Evolutionary conservation across 1,140 invertebrate species (phyloP).

Genomic region (Diachasma alloeum): DNA sequence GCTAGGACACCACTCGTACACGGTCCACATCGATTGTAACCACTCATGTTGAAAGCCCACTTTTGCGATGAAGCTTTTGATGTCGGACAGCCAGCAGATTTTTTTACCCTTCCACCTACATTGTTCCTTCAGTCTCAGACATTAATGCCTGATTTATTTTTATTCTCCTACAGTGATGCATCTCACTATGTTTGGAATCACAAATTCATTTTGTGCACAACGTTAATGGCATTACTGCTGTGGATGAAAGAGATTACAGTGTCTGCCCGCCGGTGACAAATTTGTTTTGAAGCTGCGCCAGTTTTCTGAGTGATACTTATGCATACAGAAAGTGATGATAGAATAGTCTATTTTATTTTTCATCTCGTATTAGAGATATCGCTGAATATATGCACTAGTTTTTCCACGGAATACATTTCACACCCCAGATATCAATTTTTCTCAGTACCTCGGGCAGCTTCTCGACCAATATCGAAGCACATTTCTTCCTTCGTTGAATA

Average conservation of each 20-base stretch:
- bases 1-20: background rate
- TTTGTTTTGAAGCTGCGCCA: background rate
- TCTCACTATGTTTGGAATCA: background rate
- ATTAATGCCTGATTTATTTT: background rate
- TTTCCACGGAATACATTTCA: too few relatives aligned
- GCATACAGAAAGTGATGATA: background rate
- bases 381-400: too few relatives aligned
- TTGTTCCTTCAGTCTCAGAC: background rate
- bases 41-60: background rate
- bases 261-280: background rate
- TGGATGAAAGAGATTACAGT: background rate
- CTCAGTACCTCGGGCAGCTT: too few relatives aligned
- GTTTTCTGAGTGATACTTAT: background rate
- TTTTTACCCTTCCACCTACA: background rate
- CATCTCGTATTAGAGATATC: background rate
- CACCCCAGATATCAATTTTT: too few relatives aligned
- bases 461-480: too few relatives aligned
- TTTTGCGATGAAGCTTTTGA: background rate
- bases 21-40: background rate
- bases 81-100: background rate
- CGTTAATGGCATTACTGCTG: background rate
- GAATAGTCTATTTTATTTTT: background rate
- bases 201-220: background rate
- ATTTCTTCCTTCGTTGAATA: too few relatives aligned
- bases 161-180: background rate